phyloP scores from a whole-genome alignment of 2,113 vertebrate genomes.

The Craseonycteris thonglongyai region DNA sequence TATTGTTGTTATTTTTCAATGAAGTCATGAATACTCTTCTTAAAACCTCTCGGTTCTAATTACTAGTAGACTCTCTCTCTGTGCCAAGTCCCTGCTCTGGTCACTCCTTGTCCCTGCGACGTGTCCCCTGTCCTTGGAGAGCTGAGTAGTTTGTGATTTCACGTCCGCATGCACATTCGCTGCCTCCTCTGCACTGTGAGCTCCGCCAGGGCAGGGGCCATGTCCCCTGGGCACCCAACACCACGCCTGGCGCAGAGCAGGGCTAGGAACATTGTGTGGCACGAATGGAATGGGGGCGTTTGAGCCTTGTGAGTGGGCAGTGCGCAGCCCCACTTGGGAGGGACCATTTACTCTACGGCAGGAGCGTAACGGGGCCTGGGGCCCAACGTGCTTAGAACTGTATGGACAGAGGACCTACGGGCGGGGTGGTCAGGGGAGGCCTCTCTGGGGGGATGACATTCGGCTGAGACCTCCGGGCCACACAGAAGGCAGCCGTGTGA shows the following conservation, averaged over 20 bases:
- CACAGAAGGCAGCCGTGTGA: neutral
- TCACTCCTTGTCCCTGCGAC: neutral
- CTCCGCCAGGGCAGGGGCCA: fast-evolving
- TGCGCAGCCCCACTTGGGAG: neutral
- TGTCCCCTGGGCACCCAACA: neutral
- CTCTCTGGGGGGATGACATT: neutral
- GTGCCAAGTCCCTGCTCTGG: neutral
- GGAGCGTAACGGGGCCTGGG: neutral
- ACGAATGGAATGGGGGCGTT: neutral
- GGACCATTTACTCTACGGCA: fast-evolving
- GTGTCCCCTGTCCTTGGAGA: neutral
- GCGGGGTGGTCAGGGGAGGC: neutral
- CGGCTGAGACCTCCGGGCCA: neutral
- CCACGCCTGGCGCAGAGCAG: neutral
- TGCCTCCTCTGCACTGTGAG: neutral
- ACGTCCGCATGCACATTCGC: neutral
- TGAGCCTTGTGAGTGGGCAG: neutral
- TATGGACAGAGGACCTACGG: fast-evolving
- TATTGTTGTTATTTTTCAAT: neutral
- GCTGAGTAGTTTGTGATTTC: neutral
- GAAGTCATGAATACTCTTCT: neutral
- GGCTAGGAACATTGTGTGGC: neutral
- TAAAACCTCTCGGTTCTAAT: neutral
- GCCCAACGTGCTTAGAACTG: neutral
- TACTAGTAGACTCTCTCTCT: neutral